phyloP scores from a whole-genome alignment of 92 coral and sea anemone genomes.

The Actinostola sp. region DNA sequence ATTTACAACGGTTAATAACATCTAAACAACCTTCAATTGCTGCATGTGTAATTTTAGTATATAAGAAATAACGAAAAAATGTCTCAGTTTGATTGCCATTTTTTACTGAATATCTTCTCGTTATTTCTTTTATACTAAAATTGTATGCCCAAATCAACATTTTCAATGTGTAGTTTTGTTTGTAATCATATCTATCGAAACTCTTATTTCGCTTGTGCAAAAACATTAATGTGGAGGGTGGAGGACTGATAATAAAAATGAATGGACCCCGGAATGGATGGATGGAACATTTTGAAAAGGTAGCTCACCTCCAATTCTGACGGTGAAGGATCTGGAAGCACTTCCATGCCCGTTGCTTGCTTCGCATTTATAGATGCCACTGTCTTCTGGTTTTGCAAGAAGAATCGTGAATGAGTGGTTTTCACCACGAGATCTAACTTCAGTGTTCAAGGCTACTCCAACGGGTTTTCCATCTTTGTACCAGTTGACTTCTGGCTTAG shows the following conservation, averaged over 20 bases:
- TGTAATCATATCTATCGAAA: no score
- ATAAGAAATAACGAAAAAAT: no score
- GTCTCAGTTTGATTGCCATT: no score
- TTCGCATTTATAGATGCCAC: constrained; percentile 71
- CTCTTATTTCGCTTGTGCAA: no score
- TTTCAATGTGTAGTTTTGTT: no score
- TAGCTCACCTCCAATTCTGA: constrained; percentile 65
- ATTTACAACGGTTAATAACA: not conserved
- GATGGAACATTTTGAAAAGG: not conserved
- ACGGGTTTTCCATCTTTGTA: constrained; percentile 79
- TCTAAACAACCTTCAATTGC: not conserved
- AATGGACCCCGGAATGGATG: no score
- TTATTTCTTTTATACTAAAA: no score
- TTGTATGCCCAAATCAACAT: no score
- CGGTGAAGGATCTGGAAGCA: constrained; percentile 48
- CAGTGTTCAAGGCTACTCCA: constrained; percentile 49
- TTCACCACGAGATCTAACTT: constrained; percentile 59
- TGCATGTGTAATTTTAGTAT: not conserved
- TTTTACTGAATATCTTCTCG: no score
- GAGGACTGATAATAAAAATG: no score
- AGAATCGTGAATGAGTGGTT: constrained; percentile 50
- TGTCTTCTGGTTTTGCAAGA: constrained; percentile 69
- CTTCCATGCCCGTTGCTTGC: constrained; percentile 69
- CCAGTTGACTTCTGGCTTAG: constrained; percentile 90
- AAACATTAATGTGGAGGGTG: no score